Conservation (phyloP, 2,797 vertebrate genomes). For the Alectoris magna region DNA sequence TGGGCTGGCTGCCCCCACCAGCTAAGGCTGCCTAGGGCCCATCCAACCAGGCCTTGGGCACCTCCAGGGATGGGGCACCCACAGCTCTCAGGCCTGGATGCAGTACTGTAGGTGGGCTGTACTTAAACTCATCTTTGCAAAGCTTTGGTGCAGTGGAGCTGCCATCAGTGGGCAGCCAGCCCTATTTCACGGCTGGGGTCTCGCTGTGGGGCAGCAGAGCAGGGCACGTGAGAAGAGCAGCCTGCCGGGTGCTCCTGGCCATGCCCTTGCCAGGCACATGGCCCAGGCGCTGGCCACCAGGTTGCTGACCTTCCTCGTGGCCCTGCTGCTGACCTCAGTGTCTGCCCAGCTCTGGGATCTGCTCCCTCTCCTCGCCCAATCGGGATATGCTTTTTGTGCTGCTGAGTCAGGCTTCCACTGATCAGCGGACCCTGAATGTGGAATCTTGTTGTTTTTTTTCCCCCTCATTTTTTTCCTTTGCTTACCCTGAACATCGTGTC, state of each 20-base stretch:
- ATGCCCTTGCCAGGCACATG: background rate
- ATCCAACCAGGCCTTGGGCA: background rate
- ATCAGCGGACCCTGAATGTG: conserved; percentile 17
- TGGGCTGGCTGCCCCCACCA: background rate
- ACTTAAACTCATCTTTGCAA: background rate
- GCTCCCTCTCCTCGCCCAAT: conserved; percentile 44
- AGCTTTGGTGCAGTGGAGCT: background rate
- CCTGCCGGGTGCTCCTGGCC: fast-evolving
- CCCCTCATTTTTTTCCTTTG: background rate
- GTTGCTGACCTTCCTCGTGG: background rate
- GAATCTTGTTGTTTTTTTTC: background rate
- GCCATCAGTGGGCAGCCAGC: fast-evolving
- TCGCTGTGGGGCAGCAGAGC: background rate
- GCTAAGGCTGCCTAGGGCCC: background rate
- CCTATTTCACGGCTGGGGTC: background rate
- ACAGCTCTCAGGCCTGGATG: background rate
- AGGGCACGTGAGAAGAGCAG: background rate
- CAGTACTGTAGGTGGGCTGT: background rate
- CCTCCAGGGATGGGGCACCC: background rate
- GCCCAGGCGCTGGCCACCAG: background rate
- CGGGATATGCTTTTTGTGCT: background rate
- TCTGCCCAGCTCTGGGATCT: background rate
- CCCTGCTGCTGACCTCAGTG: background rate
- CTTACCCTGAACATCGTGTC: background rate
- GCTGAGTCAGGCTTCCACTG: conserved; percentile 15